A percentile compares a stretch with the other conserved stretches of the same genome.
These are phyloP conservation scores for Euzetes globulus DNA, from an alignment of 2,888 invertebrate genomes.

Conservation along the genomic window DNA sequence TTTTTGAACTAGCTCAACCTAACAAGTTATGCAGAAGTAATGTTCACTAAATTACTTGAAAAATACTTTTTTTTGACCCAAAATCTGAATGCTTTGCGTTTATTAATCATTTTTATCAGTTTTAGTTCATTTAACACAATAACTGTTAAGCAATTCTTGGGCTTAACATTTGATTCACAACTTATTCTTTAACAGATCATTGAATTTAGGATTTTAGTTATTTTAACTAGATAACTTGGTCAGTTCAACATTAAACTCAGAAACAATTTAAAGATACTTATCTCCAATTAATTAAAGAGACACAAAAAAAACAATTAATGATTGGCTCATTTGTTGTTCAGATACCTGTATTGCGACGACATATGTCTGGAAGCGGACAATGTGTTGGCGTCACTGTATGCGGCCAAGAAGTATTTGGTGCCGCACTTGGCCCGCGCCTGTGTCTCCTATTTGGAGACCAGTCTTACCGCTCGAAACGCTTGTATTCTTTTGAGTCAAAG, in stretches of 20 bases:
- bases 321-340: conserved; percentile 47
- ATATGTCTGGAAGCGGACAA: conserved; percentile 90
- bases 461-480: conserved; percentile 90
- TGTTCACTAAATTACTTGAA: no score
- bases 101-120: neutral
- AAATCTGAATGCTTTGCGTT: neutral
- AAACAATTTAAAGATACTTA: no score
- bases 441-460: conserved; percentile 89
- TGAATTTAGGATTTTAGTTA: neutral
- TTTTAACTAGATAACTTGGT: no score
- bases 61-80: neutral
- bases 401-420: conserved; percentile 93
- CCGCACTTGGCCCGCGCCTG: conserved; percentile 88
- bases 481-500: conserved; percentile 91
- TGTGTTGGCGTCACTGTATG: conserved; percentile 85
- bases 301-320: neutral
- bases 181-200: neutral
- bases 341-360: conserved; percentile 95
- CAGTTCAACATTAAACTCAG: no score
- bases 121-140: neutral
- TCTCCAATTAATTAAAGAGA: neutral
- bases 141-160: neutral
- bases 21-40: no score
- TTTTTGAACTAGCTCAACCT: conserved; percentile 44
- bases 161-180: neutral